A percentile compares a stretch with the other conserved stretches of the same genome.
Conservation (phyloP, 2,797 vertebrate genomes). For the Poliocrania exsul region DNA sequence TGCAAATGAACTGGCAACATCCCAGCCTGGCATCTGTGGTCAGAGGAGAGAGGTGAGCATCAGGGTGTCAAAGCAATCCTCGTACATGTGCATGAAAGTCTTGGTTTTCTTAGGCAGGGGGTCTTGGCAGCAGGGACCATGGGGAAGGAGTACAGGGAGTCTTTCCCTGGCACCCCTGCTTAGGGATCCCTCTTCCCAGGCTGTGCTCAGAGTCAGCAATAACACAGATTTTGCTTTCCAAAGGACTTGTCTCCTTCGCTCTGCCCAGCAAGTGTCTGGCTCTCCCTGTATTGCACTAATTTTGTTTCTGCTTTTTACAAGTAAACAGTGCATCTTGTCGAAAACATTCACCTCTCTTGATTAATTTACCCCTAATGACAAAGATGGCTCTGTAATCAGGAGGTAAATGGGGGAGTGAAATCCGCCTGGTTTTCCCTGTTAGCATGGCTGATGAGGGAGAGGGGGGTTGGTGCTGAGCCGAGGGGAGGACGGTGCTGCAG, state of each 20-base stretch:
- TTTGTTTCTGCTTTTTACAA: conserved; percentile 18
- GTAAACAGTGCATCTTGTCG: conserved; percentile 28
- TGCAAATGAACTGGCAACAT: fast-evolving
- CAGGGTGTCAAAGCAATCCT: background rate
- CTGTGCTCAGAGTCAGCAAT: background rate
- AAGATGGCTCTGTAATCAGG: conserved; percentile 57
- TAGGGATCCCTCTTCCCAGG: background rate
- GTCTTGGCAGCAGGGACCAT: background rate
- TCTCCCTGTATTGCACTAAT: background rate
- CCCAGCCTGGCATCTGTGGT: background rate
- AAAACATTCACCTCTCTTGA: conserved; percentile 42
- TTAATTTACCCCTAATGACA: conserved; percentile 69
- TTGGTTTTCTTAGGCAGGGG: background rate
- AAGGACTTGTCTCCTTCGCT: background rate
- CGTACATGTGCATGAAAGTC: fast-evolving
- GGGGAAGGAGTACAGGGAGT: background rate
- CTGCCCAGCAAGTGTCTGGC: background rate
- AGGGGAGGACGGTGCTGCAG: conserved; percentile 71
- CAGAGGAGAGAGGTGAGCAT: background rate
- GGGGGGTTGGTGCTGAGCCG: conserved; percentile 57
- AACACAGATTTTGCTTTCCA: background rate
- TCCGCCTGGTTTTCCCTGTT: conserved; percentile 52
- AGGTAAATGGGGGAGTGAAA: conserved; percentile 55
- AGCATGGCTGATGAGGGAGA: conserved; percentile 82
- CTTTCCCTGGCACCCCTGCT: background rate